phyloP scores from a whole-genome alignment of 2,113 vertebrate species.

The Zapornia atra region DNA sequence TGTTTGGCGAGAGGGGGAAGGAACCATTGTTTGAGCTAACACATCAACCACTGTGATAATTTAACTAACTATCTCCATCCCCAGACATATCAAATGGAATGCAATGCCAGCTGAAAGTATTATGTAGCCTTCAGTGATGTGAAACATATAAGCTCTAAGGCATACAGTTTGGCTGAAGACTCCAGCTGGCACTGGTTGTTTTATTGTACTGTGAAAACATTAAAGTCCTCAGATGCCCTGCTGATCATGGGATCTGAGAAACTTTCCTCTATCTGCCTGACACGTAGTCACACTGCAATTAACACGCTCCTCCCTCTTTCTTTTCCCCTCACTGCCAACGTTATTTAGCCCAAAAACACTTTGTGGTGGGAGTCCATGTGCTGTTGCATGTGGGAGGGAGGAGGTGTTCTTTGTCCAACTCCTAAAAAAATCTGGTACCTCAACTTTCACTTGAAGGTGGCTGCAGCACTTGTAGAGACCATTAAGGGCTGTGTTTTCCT shows the following conservation, averaged over 20 bases:
- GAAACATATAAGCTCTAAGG: slow-evolving; percentile 64
- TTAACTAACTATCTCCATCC: slow-evolving; percentile 62
- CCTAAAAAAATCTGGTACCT: slow-evolving; percentile 2
- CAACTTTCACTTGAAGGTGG: slow-evolving; percentile 26
- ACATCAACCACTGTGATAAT: background rate
- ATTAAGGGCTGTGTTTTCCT: slow-evolving; percentile 38
- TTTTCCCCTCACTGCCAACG: background rate
- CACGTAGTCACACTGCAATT: background rate
- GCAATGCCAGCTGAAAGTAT: slow-evolving; percentile 62
- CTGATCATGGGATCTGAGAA: slow-evolving; percentile 10
- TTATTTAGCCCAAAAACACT: background rate
- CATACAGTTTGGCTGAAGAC: background rate
- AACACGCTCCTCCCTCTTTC: background rate
- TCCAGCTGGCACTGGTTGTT: slow-evolving; percentile 55
- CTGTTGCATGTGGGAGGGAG: background rate
- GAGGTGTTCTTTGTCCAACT: background rate
- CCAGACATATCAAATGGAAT: slow-evolving; percentile 57
- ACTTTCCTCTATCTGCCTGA: slow-evolving; percentile 19
- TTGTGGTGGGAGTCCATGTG: background rate
- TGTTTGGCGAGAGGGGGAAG: background rate
- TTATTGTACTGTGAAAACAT: slow-evolving; percentile 50
- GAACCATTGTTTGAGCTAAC: slow-evolving; percentile 31
- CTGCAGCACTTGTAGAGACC: background rate
- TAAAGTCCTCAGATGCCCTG: slow-evolving; percentile 15
- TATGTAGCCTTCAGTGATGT: slow-evolving; percentile 68